Evolutionary conservation across 1,140 invertebrate species (phyloP).

Genomic region (Aphelinus certus): DNA sequence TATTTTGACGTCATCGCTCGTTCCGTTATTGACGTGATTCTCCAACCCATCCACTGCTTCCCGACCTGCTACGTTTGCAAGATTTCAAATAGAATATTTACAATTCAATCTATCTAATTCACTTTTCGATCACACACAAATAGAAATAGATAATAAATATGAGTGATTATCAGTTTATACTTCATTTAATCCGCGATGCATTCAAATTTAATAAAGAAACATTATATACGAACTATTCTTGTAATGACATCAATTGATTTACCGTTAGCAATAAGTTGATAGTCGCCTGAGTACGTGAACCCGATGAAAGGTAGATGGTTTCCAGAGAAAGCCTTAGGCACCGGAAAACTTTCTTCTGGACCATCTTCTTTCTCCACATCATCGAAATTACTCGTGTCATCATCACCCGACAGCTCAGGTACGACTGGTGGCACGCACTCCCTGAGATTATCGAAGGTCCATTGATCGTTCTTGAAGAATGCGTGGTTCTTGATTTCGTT

Average conservation of each 20-base stretch:
- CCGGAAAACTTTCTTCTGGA: constrained; percentile 90
- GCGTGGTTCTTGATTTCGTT: constrained; percentile 94
- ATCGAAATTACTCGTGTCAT: constrained; percentile 99
- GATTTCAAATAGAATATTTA: background rate
- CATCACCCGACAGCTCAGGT: constrained; percentile 93
- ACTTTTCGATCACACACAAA: too few relatives aligned
- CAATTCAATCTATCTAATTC: background rate
- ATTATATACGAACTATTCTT: too few relatives aligned
- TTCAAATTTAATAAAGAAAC: too few relatives aligned
- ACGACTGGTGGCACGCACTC: constrained; percentile 96
- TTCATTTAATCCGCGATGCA: too few relatives aligned
- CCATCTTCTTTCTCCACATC: constrained; percentile 94
- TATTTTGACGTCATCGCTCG: constrained; percentile 70
- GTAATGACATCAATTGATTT: constrained; percentile 25
- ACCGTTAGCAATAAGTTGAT: constrained; percentile 68
- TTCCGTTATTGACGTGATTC: constrained; percentile 72
- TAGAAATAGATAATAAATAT: too few relatives aligned
- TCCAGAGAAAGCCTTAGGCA: constrained; percentile 96
- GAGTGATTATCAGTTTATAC: too few relatives aligned
- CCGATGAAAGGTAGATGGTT: constrained; percentile 99
- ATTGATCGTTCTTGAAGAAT: constrained; percentile 97
- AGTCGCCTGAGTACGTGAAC: constrained; percentile 96
- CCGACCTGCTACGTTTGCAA: constrained; percentile 25
- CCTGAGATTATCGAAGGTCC: constrained; percentile 96
- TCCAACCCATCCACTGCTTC: constrained; percentile 68